Evolutionary conservation across 1,140 invertebrate species (phyloP), one percentile per base, ranked within the genome.

Genomic region (Pentalonia nigronervosa): DNA sequence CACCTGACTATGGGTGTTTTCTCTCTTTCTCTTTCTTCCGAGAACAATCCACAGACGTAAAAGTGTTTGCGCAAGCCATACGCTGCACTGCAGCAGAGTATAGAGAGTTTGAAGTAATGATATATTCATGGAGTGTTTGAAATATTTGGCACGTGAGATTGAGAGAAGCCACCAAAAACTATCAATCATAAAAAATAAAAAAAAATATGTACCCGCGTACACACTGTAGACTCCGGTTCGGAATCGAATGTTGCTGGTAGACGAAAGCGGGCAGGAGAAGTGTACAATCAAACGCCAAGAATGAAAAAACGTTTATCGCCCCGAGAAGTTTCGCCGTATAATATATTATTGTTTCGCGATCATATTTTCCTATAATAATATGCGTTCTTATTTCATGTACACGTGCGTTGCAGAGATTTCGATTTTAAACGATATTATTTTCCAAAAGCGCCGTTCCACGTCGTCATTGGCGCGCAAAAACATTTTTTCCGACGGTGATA

Each of bases 291-390:
- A 91, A 76, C 60, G 90, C 41, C 60, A 48, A 76, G 90, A 76
- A 45, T 36, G 90, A 56, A 76, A n/a, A 91, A 91, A 91, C 90
- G 90, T 91, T 91, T 91, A 91, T 83, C 90, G 89, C 89, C 50
- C 88, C 88, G 23, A 89, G 34, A 89, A 89, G n/a, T 89, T 41
- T 50, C 21, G 14, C n/a, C 23, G 48, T 23, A 89, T 89, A 89
- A 89, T 89, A 89, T 41, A 53, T 53, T 88, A 89, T 89, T 89
- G 50, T 89, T 56, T 89, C 21, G 88, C n/a, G n/a, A n/a, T n/a
- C n/a, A n/a, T 7, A 41, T 25, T 41, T 56, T 48, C 14, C 0
- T 89, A 53, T 53, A 3, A 53, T 53, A 7, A 53, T 53, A 56
- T 56, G 53, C 36, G 53, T 56, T 36, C 23, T 11, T 25, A 36